Percentiles rank a stretch among this genome's conserved stretches.
Conservation (phyloP, 2,113 vertebrate genomes). For the Microtus pennsylvanicus region DNA sequence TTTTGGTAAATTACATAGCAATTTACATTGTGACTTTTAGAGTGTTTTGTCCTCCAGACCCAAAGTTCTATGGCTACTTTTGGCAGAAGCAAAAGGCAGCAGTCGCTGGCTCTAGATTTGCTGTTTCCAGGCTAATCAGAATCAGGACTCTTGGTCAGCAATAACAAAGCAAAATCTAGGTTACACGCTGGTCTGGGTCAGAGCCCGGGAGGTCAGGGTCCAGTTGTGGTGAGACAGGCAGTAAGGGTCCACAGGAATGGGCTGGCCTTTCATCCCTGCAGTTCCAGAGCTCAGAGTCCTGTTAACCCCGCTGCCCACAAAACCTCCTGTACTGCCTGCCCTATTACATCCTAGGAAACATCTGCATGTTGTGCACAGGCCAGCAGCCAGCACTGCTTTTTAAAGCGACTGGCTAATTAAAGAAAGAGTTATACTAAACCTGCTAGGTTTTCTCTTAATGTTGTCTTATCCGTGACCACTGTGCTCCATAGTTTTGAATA, state of each 20-base stretch:
- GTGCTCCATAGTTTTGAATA: neutral
- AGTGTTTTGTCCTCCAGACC: slow-evolving; percentile 43
- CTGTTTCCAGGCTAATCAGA: slow-evolving; percentile 49
- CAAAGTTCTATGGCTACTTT: slow-evolving; percentile 54
- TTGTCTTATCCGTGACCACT: neutral
- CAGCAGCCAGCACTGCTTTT: neutral
- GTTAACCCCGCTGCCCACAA: neutral
- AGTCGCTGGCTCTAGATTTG: slow-evolving; percentile 42
- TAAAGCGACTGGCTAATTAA: neutral
- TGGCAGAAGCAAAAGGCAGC: neutral
- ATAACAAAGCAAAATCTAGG: slow-evolving; percentile 53
- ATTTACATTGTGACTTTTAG: neutral
- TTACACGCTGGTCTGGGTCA: neutral
- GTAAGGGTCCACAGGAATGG: neutral
- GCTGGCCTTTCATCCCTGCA: neutral
- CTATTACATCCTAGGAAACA: neutral
- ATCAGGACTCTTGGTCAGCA: slow-evolving; percentile 25
- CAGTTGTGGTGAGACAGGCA: neutral
- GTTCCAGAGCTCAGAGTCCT: neutral
- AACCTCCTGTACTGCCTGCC: too few relatives aligned
- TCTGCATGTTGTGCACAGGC: neutral
- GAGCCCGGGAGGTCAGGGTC: neutral
- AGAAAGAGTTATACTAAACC: neutral
- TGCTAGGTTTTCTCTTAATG: neutral
- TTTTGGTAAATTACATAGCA: neutral